Conservation (phyloP, 2,113 vertebrate genomes). For the Cyprinodon brontotheroides region DNA sequence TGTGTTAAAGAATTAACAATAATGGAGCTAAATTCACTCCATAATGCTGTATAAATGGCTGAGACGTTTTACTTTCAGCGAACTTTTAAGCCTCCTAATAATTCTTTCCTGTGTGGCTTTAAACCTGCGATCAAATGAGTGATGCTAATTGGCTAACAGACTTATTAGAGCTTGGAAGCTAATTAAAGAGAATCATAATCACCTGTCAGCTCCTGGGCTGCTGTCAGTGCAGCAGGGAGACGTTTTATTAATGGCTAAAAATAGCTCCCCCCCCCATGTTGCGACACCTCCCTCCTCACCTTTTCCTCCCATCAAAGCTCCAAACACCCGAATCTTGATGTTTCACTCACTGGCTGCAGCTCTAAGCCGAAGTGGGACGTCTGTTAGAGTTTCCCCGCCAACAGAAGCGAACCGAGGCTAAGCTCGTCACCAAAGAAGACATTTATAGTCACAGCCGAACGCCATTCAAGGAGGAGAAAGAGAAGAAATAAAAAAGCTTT, state of each 20-base stretch:
- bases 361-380: constrained; percentile 53
- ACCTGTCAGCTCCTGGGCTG: constrained; percentile 54
- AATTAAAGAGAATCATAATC: constrained; percentile 72
- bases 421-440: constrained; percentile 20
- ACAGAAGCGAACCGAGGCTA: not conserved
- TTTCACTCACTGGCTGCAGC: constrained; percentile 41
- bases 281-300: constrained; percentile 68
- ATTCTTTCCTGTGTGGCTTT: not conserved
- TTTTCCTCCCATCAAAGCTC: constrained; percentile 56
- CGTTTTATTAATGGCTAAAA: constrained; percentile 69
- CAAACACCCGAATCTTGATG: constrained; percentile 13
- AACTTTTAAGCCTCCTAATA: not conserved
- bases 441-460: constrained; percentile 35
- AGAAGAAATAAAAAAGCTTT: not conserved
- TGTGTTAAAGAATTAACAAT: too few species aligned
- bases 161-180: constrained; percentile 37
- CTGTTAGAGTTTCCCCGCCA: constrained; percentile 37
- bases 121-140: constrained; percentile 14
- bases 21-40: too few species aligned
- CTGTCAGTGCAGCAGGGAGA: constrained; percentile 29
- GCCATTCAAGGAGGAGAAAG: not conserved
- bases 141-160: constrained; percentile 59
- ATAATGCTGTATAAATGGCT: too few species aligned
- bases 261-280: constrained; percentile 61
- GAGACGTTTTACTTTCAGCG: too few species aligned